Conservation (phyloP, 2,113 vertebrate genomes). For the Strix aluco region DNA sequence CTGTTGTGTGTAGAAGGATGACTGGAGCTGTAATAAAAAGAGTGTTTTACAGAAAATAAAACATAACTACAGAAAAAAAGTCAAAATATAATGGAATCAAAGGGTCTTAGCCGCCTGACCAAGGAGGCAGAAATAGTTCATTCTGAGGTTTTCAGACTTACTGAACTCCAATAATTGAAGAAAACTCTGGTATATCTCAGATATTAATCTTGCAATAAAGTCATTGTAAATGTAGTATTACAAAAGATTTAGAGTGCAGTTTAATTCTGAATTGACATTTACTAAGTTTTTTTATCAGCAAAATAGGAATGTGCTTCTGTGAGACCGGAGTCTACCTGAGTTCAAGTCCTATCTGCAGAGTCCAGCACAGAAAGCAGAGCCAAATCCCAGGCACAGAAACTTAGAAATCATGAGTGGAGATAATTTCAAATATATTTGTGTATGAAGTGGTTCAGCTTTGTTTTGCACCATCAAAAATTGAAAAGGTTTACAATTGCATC, state of each 20-base stretch:
- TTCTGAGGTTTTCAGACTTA: not conserved
- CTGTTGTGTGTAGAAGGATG: not conserved
- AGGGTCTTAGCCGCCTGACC: not conserved
- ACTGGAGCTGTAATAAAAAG: not conserved
- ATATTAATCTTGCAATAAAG: conserved; percentile 21
- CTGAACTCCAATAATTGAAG: not conserved
- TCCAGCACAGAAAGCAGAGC: not conserved
- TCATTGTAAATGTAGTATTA: not conserved
- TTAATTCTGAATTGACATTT: conserved; percentile 60
- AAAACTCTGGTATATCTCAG: not conserved
- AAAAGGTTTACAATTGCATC: not conserved
- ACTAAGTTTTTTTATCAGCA: conserved; percentile 17
- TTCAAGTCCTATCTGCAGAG: conserved; percentile 4
- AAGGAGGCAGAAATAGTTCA: not conserved
- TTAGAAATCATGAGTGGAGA: not conserved
- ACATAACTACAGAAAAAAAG: not conserved
- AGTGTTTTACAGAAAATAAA: not conserved
- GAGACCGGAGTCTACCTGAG: not conserved
- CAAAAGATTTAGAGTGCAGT: not conserved
- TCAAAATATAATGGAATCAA: not conserved
- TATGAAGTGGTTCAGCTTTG: not conserved
- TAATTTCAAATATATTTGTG: not conserved
- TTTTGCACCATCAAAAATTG: not conserved
- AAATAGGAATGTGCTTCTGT: not conserved
- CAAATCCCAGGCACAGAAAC: not conserved